phyloP scores from a whole-genome alignment of 2,797 vertebrate genomes.

The Pachyuromys duprasi region DNA sequence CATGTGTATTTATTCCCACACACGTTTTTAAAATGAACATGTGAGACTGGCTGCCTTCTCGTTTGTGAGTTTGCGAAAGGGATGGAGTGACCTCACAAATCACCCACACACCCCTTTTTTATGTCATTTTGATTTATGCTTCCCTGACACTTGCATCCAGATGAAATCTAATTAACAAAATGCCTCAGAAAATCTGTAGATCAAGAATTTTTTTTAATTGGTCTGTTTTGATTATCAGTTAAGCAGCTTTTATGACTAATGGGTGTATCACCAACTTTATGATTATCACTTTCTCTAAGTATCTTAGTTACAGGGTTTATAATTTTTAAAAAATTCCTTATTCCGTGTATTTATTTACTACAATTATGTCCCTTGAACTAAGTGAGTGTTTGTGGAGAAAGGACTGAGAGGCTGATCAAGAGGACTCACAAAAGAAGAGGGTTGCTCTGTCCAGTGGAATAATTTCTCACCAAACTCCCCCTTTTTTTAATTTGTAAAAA shows the following conservation, averaged over 20 bases:
- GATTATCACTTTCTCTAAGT: conserved; percentile 33
- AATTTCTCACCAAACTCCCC: background rate
- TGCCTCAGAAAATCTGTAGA: conserved; percentile 31
- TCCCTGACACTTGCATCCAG: background rate
- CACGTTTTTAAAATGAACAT: background rate
- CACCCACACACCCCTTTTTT: background rate
- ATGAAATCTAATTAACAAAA: conserved; percentile 7
- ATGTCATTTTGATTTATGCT: conserved; percentile 4
- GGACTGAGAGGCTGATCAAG: background rate
- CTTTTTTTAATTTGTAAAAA: conserved; percentile 49
- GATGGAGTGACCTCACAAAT: background rate
- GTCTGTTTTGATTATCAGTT: background rate
- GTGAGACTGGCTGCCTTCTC: background rate
- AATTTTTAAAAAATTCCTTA: background rate
- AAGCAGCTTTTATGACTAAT: conserved; percentile 36
- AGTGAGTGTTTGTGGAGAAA: background rate
- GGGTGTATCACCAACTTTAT: background rate
- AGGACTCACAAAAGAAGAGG: background rate
- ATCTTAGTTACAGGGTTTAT: background rate
- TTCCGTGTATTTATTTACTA: background rate
- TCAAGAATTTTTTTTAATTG: background rate
- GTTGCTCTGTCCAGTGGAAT: conserved; percentile 27
- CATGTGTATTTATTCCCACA: conserved; percentile 29
- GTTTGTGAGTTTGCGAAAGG: background rate
- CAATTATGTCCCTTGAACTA: background rate